Evolutionary conservation across 2,113 vertebrate genomes (phyloP).

Genomic region (Phrynocephalus versicolor): DNA sequence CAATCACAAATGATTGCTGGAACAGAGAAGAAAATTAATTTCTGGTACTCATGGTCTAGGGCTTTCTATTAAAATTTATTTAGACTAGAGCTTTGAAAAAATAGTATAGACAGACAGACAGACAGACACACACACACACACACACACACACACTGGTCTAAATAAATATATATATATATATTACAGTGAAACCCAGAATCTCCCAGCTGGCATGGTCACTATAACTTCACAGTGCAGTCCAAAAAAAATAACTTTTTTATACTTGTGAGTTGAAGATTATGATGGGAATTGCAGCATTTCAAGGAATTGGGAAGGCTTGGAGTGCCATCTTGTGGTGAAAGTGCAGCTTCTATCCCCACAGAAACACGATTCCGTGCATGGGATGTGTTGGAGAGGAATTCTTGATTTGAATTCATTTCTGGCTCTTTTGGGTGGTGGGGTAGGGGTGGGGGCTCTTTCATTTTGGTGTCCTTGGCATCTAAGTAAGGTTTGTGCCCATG

Average conservation of each 20-base stretch:
- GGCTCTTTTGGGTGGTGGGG: not conserved
- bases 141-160: no score
- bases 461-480: no score
- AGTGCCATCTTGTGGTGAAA: conserved; percentile 60
- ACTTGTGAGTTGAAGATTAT: not conserved
- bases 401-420: no score
- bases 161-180: no score
- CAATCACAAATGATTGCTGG: rapidly evolving
- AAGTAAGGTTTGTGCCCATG: no score
- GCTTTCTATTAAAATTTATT: not conserved
- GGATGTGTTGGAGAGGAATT: not conserved
- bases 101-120: no score
- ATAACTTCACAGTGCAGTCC: no score
- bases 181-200: no score
- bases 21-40: not conserved
- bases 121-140: no score
- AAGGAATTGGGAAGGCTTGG: not conserved
- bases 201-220: no score
- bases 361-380: no score
- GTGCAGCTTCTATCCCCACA: rapidly evolving
- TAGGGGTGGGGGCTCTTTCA: not conserved
- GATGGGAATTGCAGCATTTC: not conserved
- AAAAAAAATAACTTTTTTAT: no score
- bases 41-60: not conserved
- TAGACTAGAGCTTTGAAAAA: not conserved